phyloP scores from a whole-genome alignment of 2,797 vertebrate species.

The Melanotaenia pygmaea region DNA sequence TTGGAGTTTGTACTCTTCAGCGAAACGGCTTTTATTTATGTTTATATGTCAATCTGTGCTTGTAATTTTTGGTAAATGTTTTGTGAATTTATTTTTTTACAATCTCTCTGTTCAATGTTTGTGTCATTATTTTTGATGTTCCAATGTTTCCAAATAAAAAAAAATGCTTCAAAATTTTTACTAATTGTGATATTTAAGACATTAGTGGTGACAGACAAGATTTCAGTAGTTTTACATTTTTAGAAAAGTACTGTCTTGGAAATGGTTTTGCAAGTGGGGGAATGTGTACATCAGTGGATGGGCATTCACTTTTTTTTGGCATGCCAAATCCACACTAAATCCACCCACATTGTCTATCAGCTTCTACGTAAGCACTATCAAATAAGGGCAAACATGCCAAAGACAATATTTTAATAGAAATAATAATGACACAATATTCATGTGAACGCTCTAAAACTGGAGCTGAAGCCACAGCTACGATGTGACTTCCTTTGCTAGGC shows the following conservation, averaged over 20 bases:
- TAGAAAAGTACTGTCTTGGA: background rate
- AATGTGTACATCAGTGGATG: background rate
- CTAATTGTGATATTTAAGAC: conserved; percentile 2
- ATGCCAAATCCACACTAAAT: background rate
- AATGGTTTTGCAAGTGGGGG: background rate
- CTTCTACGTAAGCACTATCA: background rate
- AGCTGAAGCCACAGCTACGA: too few species aligned
- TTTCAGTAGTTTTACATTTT: background rate
- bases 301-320: background rate
- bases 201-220: background rate
- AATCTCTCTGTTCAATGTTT: conserved; percentile 74
- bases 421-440: background rate
- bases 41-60: conserved; percentile 64
- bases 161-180: conserved; percentile 32
- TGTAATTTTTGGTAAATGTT: conserved; percentile 70
- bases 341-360: background rate
- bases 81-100: conserved; percentile 81
- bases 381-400: background rate
- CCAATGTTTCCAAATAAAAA: conserved; percentile 78
- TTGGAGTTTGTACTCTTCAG: conserved; percentile 36
- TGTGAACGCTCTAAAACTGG: background rate
- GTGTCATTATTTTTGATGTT: conserved; percentile 68
- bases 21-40: conserved; percentile 58
- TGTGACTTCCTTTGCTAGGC: background rate
- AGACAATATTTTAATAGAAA: background rate